Evolutionary conservation across 2,797 vertebrate genomes (phyloP).

Genomic region (Uromys caudimaculatus): DNA sequence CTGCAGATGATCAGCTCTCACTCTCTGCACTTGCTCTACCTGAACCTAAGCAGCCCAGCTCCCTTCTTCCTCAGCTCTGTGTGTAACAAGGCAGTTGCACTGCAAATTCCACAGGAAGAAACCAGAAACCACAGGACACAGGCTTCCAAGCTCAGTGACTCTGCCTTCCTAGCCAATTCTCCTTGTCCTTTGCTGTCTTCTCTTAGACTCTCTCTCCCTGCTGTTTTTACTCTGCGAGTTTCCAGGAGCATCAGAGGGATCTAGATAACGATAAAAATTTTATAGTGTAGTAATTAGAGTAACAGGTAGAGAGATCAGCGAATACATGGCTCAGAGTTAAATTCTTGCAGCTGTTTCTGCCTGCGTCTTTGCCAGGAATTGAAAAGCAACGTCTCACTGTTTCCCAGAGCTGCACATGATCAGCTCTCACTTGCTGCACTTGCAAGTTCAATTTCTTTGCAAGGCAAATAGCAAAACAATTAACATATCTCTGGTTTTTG

Average conservation of each 20-base stretch:
- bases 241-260: conserved; percentile 53
- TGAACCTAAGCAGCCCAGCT: background rate
- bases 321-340: conserved; percentile 65
- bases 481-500: conserved; percentile 6
- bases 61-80: background rate
- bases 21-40: background rate
- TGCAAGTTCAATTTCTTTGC: conserved; percentile 43
- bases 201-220: background rate
- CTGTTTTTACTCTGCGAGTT: conserved; percentile 60
- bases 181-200: conserved; percentile 52
- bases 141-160: conserved; percentile 27
- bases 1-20: conserved; percentile 57
- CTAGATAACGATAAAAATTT: conserved; percentile 74
- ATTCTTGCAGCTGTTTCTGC: conserved; percentile 80
- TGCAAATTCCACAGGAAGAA: background rate
- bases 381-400: conserved; percentile 52
- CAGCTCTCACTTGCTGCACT: conserved; percentile 36
- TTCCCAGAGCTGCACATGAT: conserved; percentile 57
- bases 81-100: background rate
- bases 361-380: conserved; percentile 71
- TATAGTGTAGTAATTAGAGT: conserved; percentile 76
- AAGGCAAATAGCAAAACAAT: conserved; percentile 52
- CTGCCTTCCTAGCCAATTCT: conserved; percentile 52
- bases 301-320: conserved; percentile 77
- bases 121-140: background rate